Conservation (phyloP, 1,140 invertebrate species). For the Drosophila chauvacae region DNA sequence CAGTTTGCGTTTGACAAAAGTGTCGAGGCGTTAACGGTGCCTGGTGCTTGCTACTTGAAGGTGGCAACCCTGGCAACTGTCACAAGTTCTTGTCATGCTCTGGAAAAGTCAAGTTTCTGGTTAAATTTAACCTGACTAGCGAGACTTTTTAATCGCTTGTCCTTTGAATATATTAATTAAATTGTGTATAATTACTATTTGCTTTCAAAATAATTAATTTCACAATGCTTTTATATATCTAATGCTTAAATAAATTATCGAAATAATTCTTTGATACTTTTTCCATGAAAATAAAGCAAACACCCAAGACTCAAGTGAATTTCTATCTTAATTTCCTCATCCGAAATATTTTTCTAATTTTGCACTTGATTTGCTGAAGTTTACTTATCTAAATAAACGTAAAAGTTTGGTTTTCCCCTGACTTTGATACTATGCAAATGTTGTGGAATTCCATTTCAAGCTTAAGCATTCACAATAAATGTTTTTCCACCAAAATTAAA, state of each 20-base stretch:
- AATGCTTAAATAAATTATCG: no score
- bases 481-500: slow-evolving; percentile 27
- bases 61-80: slow-evolving; percentile 40
- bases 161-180: no score
- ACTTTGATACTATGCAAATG: slow-evolving; percentile 11
- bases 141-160: no score
- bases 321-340: background rate
- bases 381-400: slow-evolving; percentile 23
- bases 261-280: background rate
- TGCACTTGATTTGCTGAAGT: slow-evolving; percentile 4
- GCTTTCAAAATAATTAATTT: no score
- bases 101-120: background rate
- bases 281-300: background rate
- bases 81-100: slow-evolving; percentile 53
- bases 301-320: background rate
- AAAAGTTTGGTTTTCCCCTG: slow-evolving; percentile 7
- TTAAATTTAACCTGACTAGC: slow-evolving; percentile 3
- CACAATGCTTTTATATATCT: background rate
- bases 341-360: background rate
- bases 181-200: no score
- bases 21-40: slow-evolving; percentile 63
- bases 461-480: slow-evolving; percentile 18
- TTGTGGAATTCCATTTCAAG: slow-evolving; percentile 20
- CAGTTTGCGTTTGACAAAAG: slow-evolving; percentile 62
- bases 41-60: slow-evolving; percentile 9